phyloP scores from a whole-genome alignment of 2,797 vertebrate genomes.

The Philypnodon macrostomus region DNA sequence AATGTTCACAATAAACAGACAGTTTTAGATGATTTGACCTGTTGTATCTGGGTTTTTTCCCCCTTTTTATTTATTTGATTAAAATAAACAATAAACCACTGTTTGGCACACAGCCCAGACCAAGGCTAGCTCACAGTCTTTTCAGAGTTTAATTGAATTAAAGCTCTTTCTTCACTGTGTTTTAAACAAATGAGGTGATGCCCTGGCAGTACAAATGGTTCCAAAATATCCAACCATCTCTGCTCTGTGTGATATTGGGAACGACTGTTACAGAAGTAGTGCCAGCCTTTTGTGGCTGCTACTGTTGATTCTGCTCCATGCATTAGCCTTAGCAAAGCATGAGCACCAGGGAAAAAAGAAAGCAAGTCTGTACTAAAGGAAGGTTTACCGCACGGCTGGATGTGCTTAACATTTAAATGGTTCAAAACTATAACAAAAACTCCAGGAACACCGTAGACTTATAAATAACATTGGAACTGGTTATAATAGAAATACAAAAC shows the following conservation, averaged over 20 bases:
- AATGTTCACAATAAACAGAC: slow-evolving; percentile 39
- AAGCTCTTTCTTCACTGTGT: slow-evolving; percentile 40
- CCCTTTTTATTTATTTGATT: slow-evolving; percentile 35
- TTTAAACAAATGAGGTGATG: slow-evolving; percentile 67
- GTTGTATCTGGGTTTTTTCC: slow-evolving; percentile 36
- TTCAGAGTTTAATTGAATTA: slow-evolving; percentile 58
- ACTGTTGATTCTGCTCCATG: slow-evolving; percentile 74
- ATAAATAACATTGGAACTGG: slow-evolving; percentile 94
- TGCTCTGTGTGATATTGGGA: slow-evolving; percentile 49
- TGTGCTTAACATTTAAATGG: slow-evolving; percentile 90
- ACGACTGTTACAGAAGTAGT: slow-evolving; percentile 50
- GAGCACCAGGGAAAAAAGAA: slow-evolving; percentile 75
- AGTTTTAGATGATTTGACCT: slow-evolving; percentile 52
- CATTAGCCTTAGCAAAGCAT: slow-evolving; percentile 75
- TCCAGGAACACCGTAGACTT: slow-evolving; percentile 89
- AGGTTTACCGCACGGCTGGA: slow-evolving; percentile 89
- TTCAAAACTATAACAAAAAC: slow-evolving; percentile 85
- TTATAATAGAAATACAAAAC: slow-evolving; percentile 90
- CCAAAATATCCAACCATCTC: slow-evolving; percentile 46
- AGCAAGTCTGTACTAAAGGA: slow-evolving; percentile 85
- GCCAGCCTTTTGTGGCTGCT: slow-evolving; percentile 71
- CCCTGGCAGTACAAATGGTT: slow-evolving; percentile 46
- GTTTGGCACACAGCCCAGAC: slow-evolving; percentile 49
- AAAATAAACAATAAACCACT: slow-evolving; percentile 52
- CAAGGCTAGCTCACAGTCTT: slow-evolving; percentile 32